These are phyloP conservation scores for Jaculus jaculus DNA, from an alignment of 2,113 vertebrate genomes.

Conservation along the genomic window DNA sequence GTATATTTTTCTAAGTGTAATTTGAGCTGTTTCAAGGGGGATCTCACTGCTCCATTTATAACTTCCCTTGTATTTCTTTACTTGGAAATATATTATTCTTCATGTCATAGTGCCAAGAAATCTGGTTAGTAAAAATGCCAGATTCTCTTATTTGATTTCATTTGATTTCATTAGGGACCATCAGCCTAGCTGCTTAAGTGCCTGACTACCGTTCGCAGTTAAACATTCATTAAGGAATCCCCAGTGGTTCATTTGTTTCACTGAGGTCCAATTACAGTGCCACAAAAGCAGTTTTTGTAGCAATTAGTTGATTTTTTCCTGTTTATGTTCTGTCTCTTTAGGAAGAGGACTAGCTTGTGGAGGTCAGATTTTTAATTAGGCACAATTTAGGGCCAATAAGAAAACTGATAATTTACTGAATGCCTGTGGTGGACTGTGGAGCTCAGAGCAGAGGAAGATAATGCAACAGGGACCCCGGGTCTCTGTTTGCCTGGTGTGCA, in stretches of 20 bases:
- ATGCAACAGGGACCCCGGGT: conserved; percentile 82
- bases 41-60: conserved; percentile 85
- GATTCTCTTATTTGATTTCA: conserved; percentile 95
- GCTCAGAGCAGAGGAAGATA: conserved; percentile 86
- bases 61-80: conserved; percentile 88
- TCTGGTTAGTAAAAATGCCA: conserved; percentile 94
- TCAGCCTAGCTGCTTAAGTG: conserved; percentile 88
- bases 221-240: conserved; percentile 96
- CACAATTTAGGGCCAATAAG: conserved; percentile 94
- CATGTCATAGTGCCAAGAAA: conserved; percentile 86
- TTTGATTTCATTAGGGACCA: conserved; percentile 93
- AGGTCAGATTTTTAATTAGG: conserved; percentile 97
- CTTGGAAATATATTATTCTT: conserved; percentile 85
- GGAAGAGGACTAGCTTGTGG: conserved; percentile 90
- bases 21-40: conserved; percentile 48
- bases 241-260: conserved; percentile 95
- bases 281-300: conserved; percentile 91
- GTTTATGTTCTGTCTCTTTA: conserved; percentile 96
- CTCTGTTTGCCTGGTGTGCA: conserved; percentile 80
- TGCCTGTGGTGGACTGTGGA: conserved; percentile 87
- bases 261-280: conserved; percentile 95
- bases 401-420: conserved; percentile 95
- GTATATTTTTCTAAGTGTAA: conserved; percentile 64
- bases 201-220: conserved; percentile 95
- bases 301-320: conserved; percentile 98